Conservation (phyloP, 2,113 vertebrate genomes). For the Zosterops lateralis region DNA sequence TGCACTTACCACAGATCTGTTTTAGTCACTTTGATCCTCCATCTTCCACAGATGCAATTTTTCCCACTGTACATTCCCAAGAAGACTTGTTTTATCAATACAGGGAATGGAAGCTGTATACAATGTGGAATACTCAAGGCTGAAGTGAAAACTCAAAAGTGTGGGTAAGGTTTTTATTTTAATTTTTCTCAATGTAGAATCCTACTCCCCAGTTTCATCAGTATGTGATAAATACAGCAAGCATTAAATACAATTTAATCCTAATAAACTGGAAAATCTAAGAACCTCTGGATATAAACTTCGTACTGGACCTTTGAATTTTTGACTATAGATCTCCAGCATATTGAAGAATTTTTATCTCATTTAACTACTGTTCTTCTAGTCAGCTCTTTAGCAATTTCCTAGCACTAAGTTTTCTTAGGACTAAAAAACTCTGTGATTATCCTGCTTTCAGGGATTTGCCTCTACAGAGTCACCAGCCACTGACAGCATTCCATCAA, state of each 20-base stretch:
- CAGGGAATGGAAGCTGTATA: background rate
- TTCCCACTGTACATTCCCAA: background rate
- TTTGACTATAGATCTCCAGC: background rate
- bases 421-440: background rate
- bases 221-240: rapidly evolving
- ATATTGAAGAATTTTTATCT: background rate
- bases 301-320: background rate
- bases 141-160: background rate
- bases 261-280: background rate
- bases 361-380: background rate
- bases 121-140: background rate
- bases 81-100: background rate
- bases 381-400: background rate
- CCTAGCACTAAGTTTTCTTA: background rate
- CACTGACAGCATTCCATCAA: background rate
- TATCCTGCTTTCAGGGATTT: background rate
- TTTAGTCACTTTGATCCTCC: background rate
- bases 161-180: background rate
- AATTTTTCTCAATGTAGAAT: background rate
- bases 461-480: background rate
- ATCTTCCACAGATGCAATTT: background rate
- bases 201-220: background rate
- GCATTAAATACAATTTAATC: background rate
- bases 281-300: background rate
- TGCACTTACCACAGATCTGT: background rate